Evolutionary conservation across 2,888 invertebrate genomes (phyloP).

Genomic region (Dryococelus australis): DNA sequence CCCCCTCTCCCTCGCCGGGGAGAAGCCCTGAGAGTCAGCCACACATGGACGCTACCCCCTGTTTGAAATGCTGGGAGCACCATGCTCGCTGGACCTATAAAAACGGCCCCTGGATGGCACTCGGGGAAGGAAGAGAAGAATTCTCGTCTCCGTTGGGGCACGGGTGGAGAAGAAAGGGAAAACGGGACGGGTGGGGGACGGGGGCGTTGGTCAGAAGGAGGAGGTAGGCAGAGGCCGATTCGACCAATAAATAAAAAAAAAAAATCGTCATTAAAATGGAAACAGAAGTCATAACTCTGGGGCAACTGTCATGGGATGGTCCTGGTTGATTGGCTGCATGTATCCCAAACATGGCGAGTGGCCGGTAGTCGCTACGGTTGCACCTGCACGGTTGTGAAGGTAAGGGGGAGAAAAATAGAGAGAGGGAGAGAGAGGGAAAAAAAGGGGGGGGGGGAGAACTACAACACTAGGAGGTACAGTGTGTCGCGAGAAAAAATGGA

Average conservation of each 20-base stretch:
- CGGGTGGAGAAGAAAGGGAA: background rate
- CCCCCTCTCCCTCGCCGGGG: too few species aligned
- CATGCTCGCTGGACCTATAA: background rate
- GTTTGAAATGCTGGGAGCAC: background rate
- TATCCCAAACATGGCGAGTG: background rate
- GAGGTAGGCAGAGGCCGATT: background rate
- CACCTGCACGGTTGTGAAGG: background rate
- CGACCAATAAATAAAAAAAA: background rate
- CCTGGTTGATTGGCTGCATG: background rate
- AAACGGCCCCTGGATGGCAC: background rate
- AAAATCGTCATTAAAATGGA: conserved; percentile 22
- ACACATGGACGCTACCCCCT: background rate
- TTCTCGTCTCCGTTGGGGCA: background rate
- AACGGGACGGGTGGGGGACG: background rate
- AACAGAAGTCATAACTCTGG: conserved; percentile 21
- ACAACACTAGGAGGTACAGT: too few species aligned
- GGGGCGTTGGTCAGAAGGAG: background rate
- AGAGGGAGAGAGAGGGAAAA: too few species aligned
- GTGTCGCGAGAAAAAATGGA: too few species aligned
- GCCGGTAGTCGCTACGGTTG: background rate
- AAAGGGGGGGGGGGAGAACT: too few species aligned
- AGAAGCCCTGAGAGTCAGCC: background rate
- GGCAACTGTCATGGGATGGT: background rate
- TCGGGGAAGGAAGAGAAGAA: background rate
- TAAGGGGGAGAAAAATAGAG: too few species aligned